Evolutionary conservation across 2,888 invertebrate species (phyloP).

Genomic region (Drosophila fulvimacula): DNA sequence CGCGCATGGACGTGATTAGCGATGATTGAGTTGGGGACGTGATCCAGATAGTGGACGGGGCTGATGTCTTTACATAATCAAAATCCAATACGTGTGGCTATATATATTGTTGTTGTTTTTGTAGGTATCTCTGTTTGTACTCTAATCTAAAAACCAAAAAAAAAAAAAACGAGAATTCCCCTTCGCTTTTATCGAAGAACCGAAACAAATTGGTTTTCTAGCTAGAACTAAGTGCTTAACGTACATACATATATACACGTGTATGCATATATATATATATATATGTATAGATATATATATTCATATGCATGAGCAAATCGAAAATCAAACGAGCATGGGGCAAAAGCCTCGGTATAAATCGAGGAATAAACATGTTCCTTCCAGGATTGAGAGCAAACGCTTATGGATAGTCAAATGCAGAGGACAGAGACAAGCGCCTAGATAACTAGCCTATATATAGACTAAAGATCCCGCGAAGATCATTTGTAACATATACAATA

Average conservation of each 20-base stretch:
- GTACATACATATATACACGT: not conserved
- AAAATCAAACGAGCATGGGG: conserved; percentile 57
- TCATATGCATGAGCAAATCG: conserved; percentile 27
- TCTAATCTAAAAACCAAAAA: conserved; percentile 28
- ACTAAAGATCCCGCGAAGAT: conserved; percentile 69
- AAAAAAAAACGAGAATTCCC: not conserved
- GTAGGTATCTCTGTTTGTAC: conserved; percentile 49
- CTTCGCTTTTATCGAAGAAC: conserved; percentile 33
- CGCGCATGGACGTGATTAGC: conserved; percentile 84
- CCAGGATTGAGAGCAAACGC: conserved; percentile 35
- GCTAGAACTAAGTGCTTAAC: conserved; percentile 60
- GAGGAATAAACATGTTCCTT: conserved; percentile 49
- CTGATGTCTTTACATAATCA: conserved; percentile 55
- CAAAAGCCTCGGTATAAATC: conserved; percentile 38
- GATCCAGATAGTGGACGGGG: conserved; percentile 61
- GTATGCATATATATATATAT: not conserved
- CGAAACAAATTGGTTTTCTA: conserved; percentile 54
- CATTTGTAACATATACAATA: conserved; percentile 76
- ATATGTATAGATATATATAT: conserved; percentile 7
- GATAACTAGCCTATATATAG: conserved; percentile 65
- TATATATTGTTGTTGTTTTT: conserved; percentile 53
- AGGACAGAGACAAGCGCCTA: conserved; percentile 35
- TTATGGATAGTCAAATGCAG: conserved; percentile 24
- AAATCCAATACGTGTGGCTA: conserved; percentile 32
- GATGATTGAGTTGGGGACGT: conserved; percentile 80